Evolutionary conservation across 1,140 invertebrate species (phyloP).

Genomic region (Heliconius congener): DNA sequence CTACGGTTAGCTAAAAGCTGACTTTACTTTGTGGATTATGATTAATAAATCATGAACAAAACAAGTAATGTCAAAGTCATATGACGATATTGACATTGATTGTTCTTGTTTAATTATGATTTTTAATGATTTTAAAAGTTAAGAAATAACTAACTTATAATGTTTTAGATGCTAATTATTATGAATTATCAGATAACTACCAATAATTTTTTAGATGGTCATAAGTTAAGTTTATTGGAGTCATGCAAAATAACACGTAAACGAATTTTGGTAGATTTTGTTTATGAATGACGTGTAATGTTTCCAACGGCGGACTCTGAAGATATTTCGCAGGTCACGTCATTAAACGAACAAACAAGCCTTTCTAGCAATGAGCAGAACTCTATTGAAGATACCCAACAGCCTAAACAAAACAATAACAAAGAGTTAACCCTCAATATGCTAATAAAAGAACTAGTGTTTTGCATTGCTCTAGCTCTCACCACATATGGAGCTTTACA

Average conservation of each 20-base stretch:
- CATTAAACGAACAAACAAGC: slow-evolving; percentile 57
- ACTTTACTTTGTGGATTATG: neutral
- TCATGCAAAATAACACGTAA: slow-evolving; percentile 51
- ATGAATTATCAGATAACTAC: slow-evolving; percentile 18
- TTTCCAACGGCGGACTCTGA: slow-evolving; percentile 76
- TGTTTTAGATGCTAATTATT: slow-evolving; percentile 26
- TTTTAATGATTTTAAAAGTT: neutral
- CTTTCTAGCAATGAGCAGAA: slow-evolving; percentile 68
- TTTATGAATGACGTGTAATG: slow-evolving; percentile 80
- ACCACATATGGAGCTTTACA: slow-evolving; percentile 83
- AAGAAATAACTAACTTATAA: neutral
- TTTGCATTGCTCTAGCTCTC: slow-evolving; percentile 80
- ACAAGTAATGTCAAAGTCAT: slow-evolving; percentile 14
- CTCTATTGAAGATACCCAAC: slow-evolving; percentile 56
- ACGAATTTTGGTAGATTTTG: slow-evolving; percentile 50
- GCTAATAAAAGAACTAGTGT: slow-evolving; percentile 74
- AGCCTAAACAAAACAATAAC: slow-evolving; percentile 58
- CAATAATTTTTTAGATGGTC: slow-evolving; percentile 12
- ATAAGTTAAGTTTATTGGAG: slow-evolving; percentile 36
- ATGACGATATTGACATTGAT: slow-evolving; percentile 15
- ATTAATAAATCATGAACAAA: neutral
- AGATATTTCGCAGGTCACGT: slow-evolving; percentile 73
- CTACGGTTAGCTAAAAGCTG: too few relatives aligned
- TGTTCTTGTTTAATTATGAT: neutral
- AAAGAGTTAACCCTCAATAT: slow-evolving; percentile 75